These are phyloP conservation scores for Numida meleagris DNA, from an alignment of 2,113 vertebrate species.

Conservation along the genomic window DNA sequence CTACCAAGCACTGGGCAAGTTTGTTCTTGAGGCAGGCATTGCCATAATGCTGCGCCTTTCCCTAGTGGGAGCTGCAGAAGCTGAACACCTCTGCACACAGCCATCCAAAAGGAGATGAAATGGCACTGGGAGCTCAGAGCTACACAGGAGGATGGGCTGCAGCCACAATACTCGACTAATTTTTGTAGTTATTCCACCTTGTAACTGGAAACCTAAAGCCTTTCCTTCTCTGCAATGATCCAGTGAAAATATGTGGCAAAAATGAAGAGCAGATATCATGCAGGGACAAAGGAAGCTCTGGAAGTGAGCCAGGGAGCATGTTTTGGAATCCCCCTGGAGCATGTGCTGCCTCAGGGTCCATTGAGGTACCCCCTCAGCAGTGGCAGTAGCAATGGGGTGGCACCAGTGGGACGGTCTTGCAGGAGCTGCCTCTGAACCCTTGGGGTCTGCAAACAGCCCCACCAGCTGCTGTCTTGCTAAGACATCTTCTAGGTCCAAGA, in stretches of 20 bases:
- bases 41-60: neutral
- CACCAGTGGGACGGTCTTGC: neutral
- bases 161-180: rapidly evolving
- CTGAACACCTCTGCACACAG: neutral
- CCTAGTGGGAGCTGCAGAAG: rapidly evolving
- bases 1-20: neutral
- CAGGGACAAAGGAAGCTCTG: neutral
- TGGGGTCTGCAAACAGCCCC: neutral
- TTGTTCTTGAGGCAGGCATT: neutral
- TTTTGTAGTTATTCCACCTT: neutral
- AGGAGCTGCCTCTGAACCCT: neutral
- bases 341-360: neutral
- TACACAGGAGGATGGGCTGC: neutral
- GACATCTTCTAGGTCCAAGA: neutral
- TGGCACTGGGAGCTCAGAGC: neutral
- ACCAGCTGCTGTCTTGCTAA: neutral
- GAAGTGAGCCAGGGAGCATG: neutral
- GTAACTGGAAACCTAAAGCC: neutral
- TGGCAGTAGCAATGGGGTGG: neutral
- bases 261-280: neutral
- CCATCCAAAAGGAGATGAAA: neutral
- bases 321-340: neutral
- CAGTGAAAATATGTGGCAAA: neutral
- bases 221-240: neutral
- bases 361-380: rapidly evolving